Conservation (phyloP, 2,797 vertebrate genomes). For the Manis javanica region DNA sequence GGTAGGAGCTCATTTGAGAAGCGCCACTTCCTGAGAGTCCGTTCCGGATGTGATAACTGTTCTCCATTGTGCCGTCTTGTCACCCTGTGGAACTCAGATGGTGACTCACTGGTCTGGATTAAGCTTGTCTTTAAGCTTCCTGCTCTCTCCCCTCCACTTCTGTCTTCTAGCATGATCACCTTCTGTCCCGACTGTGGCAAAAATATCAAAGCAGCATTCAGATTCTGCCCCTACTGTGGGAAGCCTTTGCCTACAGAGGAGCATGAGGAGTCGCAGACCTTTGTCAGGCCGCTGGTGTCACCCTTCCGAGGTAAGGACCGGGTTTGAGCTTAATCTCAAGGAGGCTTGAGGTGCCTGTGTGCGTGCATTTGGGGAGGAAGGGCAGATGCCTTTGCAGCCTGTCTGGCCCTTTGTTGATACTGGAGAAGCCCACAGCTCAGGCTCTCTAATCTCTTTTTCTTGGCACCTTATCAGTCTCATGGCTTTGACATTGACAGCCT, state of each 20-base stretch:
- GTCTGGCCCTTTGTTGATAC: background rate
- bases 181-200: conserved; percentile 94
- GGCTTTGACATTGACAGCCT: background rate
- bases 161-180: conserved; percentile 86
- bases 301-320: conserved; percentile 63
- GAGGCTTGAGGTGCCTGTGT: background rate
- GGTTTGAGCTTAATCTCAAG: background rate
- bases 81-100: background rate
- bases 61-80: background rate
- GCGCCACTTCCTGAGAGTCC: background rate
- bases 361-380: accelerated
- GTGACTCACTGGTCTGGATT: accelerated
- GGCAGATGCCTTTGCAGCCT: background rate
- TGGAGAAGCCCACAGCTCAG: background rate
- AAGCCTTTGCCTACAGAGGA: conserved; percentile 84
- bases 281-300: background rate
- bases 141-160: background rate
- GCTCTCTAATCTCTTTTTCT: background rate
- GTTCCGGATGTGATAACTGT: background rate
- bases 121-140: background rate
- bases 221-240: conserved; percentile 94
- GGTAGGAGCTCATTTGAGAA: background rate
- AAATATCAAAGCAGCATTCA: conserved; percentile 88
- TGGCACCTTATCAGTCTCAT: background rate
- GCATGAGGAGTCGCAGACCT: background rate